Conservation (phyloP, 2,113 vertebrate genomes). For the Ochotona princeps region DNA sequence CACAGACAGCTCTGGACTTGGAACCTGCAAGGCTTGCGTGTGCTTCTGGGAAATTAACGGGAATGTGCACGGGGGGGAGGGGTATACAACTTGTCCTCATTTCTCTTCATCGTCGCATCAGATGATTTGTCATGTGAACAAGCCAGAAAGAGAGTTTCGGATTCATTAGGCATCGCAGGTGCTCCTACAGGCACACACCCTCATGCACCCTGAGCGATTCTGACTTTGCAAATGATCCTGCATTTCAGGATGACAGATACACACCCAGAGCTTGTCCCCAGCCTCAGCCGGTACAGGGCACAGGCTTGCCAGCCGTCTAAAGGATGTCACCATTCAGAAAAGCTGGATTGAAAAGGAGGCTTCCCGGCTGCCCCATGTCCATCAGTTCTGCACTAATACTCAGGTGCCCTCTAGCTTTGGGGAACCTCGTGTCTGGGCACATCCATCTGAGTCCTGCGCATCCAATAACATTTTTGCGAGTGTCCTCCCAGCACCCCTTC, state of each 20-base stretch:
- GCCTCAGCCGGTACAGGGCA: not conserved
- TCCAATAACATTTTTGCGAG: not conserved
- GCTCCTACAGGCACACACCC: conserved; percentile 41
- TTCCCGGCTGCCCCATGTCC: too few relatives aligned
- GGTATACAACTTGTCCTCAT: conserved; percentile 53
- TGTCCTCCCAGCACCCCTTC: not conserved
- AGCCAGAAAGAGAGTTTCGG: conserved; percentile 61
- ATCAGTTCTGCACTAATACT: not conserved
- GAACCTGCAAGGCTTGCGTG: conserved; percentile 4
- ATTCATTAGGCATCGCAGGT: conserved; percentile 52
- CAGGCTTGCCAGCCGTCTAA: not conserved
- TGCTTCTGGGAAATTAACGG: conserved; percentile 73
- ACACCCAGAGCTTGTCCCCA: not conserved
- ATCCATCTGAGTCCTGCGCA: not conserved
- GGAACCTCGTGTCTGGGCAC: not conserved
- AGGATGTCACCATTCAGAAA: conserved; percentile 16
- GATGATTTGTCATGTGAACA: conserved; percentile 38
- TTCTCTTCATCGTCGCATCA: conserved; percentile 71
- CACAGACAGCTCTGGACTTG: conserved; percentile 49
- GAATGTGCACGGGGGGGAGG: conserved; percentile 55
- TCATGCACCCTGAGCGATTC: conserved; percentile 25
- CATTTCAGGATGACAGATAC: not conserved
- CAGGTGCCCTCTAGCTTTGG: not conserved
- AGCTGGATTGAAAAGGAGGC: too few relatives aligned
- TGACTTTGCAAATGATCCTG: conserved; percentile 55